These are phyloP conservation scores for Caenorhabditis inopinata DNA, from an alignment of 1,140 invertebrate genomes.

Conservation along the genomic window DNA sequence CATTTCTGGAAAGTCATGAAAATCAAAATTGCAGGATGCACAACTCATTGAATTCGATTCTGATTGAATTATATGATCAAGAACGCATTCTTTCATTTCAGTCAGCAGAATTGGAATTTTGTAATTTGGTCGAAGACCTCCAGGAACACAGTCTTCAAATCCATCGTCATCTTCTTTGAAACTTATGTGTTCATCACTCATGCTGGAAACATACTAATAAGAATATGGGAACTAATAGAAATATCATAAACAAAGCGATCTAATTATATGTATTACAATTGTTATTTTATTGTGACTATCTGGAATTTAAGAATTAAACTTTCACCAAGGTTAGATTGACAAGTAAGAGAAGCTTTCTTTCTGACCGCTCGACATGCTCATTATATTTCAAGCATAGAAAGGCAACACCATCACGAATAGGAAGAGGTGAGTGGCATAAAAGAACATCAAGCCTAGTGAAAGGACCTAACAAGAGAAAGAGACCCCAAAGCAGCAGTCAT, in stretches of 20 bases:
- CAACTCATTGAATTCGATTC: background rate
- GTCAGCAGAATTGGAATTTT: background rate
- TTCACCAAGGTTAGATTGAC: no score
- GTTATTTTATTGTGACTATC: no score
- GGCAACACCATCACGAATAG: no score
- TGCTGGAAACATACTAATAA: no score
- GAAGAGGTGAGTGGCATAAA: background rate
- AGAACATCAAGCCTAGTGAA: slow-evolving; percentile 2
- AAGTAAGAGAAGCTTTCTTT: no score
- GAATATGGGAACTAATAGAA: background rate
- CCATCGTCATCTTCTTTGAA: background rate
- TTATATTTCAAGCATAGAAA: no score
- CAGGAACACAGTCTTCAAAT: background rate
- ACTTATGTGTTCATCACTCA: background rate
- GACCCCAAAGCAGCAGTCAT: slow-evolving; percentile 2
- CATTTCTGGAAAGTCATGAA: background rate
- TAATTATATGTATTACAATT: no score
- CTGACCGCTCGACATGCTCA: no score
- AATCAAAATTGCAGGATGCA: background rate
- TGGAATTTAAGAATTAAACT: no score
- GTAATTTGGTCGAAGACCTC: background rate
- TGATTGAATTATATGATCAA: background rate
- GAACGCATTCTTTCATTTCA: background rate
- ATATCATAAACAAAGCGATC: no score
- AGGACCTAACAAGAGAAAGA: slow-evolving; percentile 16